These are phyloP conservation scores for Hippocampus abdominalis DNA, from an alignment of 2,113 vertebrate genomes.

Conservation along the genomic window DNA sequence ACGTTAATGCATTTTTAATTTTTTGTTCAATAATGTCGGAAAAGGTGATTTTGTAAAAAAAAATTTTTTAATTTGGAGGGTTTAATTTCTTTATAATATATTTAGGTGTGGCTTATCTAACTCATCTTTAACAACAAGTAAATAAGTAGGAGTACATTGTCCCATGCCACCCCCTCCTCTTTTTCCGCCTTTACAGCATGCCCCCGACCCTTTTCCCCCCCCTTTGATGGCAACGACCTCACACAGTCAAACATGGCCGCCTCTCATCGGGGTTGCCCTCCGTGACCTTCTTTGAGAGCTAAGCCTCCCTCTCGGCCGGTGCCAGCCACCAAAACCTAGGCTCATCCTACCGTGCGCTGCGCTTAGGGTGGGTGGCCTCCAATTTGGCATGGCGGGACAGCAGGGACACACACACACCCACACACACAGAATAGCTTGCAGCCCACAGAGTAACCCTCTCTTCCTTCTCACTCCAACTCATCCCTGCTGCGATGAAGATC, in stretches of 20 bases:
- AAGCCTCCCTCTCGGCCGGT: constrained; percentile 58
- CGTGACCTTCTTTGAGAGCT: constrained; percentile 27
- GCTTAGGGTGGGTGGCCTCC: constrained; percentile 59
- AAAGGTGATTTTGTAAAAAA: too few species aligned
- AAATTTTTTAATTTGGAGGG: too few species aligned
- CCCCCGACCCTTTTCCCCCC: constrained; percentile 27
- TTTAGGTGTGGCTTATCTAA: too few species aligned
- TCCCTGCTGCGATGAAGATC: constrained; percentile 12
- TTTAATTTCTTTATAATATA: too few species aligned
- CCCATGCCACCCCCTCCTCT: too few species aligned
- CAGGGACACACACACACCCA: constrained; percentile 2
- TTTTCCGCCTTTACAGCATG: neutral
- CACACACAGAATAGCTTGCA: constrained; percentile 67
- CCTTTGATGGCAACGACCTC: constrained; percentile 14
- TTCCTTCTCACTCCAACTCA: constrained; percentile 39
- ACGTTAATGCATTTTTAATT: too few species aligned
- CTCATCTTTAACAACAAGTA: too few species aligned
- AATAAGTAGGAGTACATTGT: too few species aligned
- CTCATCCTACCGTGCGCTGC: constrained; percentile 53
- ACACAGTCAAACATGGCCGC: constrained; percentile 2
- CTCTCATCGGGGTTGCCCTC: constrained; percentile 2
- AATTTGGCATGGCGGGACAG: neutral
- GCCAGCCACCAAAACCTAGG: constrained; percentile 63
- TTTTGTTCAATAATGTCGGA: too few species aligned
- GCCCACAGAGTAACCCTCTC: constrained; percentile 25